Percentiles rank a stretch among this genome's conserved stretches.
These are phyloP conservation scores for Halocaridina rubra DNA, from an alignment of 2,888 invertebrate species.

Conservation along the genomic window DNA sequence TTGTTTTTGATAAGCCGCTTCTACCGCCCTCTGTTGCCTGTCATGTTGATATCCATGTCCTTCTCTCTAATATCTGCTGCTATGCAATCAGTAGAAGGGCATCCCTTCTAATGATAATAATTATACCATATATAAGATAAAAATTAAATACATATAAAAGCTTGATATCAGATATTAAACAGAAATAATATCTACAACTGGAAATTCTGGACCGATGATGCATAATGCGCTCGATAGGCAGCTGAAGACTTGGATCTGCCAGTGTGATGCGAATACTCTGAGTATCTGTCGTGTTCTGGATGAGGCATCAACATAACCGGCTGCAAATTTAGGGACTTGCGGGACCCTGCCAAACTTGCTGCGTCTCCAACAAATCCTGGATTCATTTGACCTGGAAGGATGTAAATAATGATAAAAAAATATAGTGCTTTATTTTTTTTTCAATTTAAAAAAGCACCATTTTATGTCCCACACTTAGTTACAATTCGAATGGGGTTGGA, in stretches of 20 bases:
- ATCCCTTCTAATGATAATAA: neutral
- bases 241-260: slow-evolving; percentile 70
- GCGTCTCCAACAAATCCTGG: slow-evolving; percentile 88
- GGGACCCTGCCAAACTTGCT: slow-evolving; percentile 84
- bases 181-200: slow-evolving; percentile 31
- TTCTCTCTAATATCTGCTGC: too few relatives aligned
- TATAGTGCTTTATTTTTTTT: too few relatives aligned
- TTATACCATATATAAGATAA: neutral
- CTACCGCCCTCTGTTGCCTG: too few relatives aligned
- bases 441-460: too few relatives aligned
- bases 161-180: neutral
- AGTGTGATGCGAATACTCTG: slow-evolving; percentile 82
- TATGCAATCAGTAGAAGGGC: too few relatives aligned
- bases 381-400: slow-evolving; percentile 82
- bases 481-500: too few relatives aligned
- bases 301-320: slow-evolving; percentile 86
- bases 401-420: too few relatives aligned
- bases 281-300: slow-evolving; percentile 79
- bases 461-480: too few relatives aligned
- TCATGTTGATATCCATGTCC: too few relatives aligned
- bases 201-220: slow-evolving; percentile 58
- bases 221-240: slow-evolving; percentile 54
- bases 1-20: too few relatives aligned
- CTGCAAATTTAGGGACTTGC: slow-evolving; percentile 87
- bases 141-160: neutral